Evolutionary conservation across 2,888 invertebrate genomes (phyloP).

Genomic region (Scaptomyza caliginosa): DNA sequence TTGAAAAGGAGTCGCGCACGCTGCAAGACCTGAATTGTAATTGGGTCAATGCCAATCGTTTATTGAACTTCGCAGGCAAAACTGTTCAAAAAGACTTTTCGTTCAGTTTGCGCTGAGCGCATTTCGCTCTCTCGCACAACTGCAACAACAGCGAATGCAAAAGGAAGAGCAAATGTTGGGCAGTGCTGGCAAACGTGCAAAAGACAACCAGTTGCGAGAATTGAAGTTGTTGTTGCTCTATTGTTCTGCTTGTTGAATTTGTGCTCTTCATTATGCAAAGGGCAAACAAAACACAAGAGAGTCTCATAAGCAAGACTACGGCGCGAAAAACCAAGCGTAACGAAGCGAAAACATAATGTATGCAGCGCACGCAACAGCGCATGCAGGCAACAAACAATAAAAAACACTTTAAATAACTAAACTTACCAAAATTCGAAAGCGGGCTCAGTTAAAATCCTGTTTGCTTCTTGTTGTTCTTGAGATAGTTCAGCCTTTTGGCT

Average conservation of each 20-base stretch:
- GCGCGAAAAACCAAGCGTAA: slow-evolving; percentile 14
- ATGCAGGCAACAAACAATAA: slow-evolving; percentile 5
- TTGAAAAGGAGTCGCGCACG: slow-evolving; percentile 12
- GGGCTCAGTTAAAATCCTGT: slow-evolving; percentile 18
- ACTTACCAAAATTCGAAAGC: slow-evolving; percentile 50
- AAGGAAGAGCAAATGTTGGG: slow-evolving; percentile 17
- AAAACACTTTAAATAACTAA: slow-evolving; percentile 5
- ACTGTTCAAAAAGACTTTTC: background rate
- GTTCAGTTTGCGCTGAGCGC: background rate
- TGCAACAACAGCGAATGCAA: slow-evolving; percentile 32
- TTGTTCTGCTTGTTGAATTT: slow-evolving; percentile 23
- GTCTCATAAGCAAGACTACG: slow-evolving; percentile 8
- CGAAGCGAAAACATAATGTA: slow-evolving; percentile 17
- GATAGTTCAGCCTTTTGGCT: background rate
- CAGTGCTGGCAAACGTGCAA: slow-evolving; percentile 33
- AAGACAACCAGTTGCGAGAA: slow-evolving; percentile 15
- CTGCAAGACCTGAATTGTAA: slow-evolving; percentile 18
- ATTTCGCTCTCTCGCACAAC: slow-evolving; percentile 4
- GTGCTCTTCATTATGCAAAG: slow-evolving; percentile 27
- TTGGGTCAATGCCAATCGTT: slow-evolving; percentile 65
- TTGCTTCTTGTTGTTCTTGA: background rate
- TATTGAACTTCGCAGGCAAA: slow-evolving; percentile 46
- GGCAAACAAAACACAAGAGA: slow-evolving; percentile 23
- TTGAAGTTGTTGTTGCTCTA: slow-evolving; percentile 11
- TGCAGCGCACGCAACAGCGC: slow-evolving; percentile 7